Evolutionary conservation across 2,113 vertebrate species (phyloP).

Genomic region (Bos indicus): DNA sequence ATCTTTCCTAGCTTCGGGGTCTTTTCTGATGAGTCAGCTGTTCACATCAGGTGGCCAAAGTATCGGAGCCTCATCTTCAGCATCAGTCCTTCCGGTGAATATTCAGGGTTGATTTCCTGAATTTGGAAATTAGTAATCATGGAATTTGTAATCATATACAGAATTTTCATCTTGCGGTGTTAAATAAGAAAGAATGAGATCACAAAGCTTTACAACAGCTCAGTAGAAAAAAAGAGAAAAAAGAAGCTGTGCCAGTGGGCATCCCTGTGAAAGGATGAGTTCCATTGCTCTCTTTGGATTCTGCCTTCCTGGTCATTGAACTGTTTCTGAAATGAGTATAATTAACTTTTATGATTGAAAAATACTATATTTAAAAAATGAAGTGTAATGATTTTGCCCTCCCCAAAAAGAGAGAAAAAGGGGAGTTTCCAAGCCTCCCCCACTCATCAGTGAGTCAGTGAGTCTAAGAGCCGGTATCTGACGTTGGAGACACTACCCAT

Average conservation of each 20-base stretch:
- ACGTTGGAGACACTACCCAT: not conserved
- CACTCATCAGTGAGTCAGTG: not conserved
- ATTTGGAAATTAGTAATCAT: not conserved
- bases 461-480: not conserved
- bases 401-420: not conserved
- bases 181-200: not conserved
- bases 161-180: fast-evolving
- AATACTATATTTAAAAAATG: not conserved
- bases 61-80: not conserved
- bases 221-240: not conserved
- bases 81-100: not conserved
- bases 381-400: not conserved
- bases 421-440: too few species aligned
- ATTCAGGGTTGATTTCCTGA: not conserved
- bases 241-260: fast-evolving
- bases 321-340: not conserved
- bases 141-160: not conserved
- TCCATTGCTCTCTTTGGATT: not conserved
- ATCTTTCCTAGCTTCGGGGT: not conserved
- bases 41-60: not conserved
- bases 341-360: not conserved
- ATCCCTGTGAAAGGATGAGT: fast-evolving
- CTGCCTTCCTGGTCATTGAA: not conserved
- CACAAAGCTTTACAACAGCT: not conserved
- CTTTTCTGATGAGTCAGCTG: not conserved